Percentiles rank a stretch among this genome's conserved stretches.
Evolutionary conservation across 2,888 invertebrate species (phyloP).

Genomic region (Meganola albula): DNA sequence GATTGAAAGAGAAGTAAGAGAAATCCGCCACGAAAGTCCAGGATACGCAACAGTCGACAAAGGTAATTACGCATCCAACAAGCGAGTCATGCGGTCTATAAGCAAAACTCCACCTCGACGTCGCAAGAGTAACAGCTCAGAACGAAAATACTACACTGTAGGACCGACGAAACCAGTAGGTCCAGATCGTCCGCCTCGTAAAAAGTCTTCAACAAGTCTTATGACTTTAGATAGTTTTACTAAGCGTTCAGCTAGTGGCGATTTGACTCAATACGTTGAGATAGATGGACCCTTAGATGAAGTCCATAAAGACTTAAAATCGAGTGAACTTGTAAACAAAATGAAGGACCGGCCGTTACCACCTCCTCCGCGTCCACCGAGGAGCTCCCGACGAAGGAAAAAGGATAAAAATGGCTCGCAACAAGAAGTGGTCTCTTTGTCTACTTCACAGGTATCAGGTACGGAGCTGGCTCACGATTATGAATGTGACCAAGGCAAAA

Average conservation of each 20-base stretch:
- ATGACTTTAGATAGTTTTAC: constrained; percentile 73
- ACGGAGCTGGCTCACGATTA: constrained; percentile 28
- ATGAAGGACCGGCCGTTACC: constrained; percentile 92
- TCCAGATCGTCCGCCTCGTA: constrained; percentile 81
- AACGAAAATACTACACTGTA: constrained; percentile 84
- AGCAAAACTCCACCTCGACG: constrained; percentile 72
- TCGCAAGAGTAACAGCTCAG: constrained; percentile 72
- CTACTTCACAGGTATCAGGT: constrained; percentile 23
- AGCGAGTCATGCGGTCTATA: constrained; percentile 74
- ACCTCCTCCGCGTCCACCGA: constrained; percentile 90
- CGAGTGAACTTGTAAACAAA: constrained; percentile 86
- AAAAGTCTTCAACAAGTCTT: constrained; percentile 76
- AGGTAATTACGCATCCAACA: constrained; percentile 79
- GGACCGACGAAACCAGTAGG: constrained; percentile 57
- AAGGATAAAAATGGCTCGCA: constrained; percentile 41
- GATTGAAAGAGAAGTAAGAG: constrained; percentile 53
- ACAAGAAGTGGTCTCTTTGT: constrained; percentile 13
- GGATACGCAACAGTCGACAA: constrained; percentile 90
- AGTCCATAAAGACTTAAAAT: constrained; percentile 80
- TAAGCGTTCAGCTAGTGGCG: constrained; percentile 56
- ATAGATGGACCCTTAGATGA: constrained; percentile 79
- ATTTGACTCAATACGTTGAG: constrained; percentile 79
- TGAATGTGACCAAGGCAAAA: constrained; percentile 30
- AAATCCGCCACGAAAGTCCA: constrained; percentile 67
- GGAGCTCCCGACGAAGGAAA: constrained; percentile 72